Evolutionary conservation across 2,113 vertebrate species (phyloP).

Genomic region (Tachycineta bicolor): DNA sequence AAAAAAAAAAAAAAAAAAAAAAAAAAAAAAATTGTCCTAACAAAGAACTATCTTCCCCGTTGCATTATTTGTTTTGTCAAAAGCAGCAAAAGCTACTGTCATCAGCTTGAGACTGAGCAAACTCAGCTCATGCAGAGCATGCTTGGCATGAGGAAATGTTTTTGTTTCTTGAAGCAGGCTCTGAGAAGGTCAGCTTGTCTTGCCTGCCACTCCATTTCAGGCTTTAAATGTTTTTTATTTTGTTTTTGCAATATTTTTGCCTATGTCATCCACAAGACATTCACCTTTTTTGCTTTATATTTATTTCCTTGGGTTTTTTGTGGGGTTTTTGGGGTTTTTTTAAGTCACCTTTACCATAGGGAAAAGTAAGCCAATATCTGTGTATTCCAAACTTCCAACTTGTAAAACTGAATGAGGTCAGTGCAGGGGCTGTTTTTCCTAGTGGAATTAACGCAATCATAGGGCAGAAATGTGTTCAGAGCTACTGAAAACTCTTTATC

Average conservation of each 20-base stretch:
- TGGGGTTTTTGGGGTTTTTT: neutral
- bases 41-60: neutral
- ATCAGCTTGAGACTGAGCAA: neutral
- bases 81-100: neutral
- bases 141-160: neutral
- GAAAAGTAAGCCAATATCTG: neutral
- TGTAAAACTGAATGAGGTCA: neutral
- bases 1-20: too few relatives aligned
- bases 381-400: neutral
- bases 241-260: neutral
- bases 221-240: neutral
- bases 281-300: neutral
- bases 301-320: neutral
- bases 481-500: conserved; percentile 1
- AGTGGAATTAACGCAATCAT: neutral
- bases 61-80: neutral
- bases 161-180: neutral
- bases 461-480: neutral
- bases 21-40: neutral
- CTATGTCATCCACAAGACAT: neutral
- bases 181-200: neutral
- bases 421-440: neutral
- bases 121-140: neutral
- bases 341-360: neutral
- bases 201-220: neutral